phyloP scores from a whole-genome alignment of 2,888 invertebrate species.

The Chrysopilus asiliformis region DNA sequence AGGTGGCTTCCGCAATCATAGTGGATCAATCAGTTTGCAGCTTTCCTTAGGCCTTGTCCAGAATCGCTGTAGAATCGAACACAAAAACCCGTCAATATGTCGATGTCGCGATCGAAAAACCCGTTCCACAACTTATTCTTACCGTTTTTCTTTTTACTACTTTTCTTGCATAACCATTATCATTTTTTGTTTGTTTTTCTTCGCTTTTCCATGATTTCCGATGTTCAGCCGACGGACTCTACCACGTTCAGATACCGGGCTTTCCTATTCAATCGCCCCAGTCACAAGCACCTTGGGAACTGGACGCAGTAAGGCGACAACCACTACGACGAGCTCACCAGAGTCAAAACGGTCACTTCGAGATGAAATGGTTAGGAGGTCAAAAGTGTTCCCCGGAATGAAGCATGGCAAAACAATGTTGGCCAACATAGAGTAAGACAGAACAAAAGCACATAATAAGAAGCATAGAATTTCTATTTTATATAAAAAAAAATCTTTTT shows the following conservation, averaged over 20 bases:
- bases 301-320: constrained; percentile 21
- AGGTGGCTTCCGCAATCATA: too few relatives aligned
- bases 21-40: too few relatives aligned
- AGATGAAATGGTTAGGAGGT: constrained; percentile 4
- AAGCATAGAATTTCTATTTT: too few relatives aligned
- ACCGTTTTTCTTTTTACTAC: constrained; percentile 4
- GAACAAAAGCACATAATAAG: too few relatives aligned
- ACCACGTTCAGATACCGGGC: constrained; percentile 31
- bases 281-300: constrained; percentile 26
- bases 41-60: too few relatives aligned
- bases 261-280: constrained; percentile 30
- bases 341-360: constrained; percentile 10
- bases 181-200: background rate
- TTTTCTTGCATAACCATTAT: background rate
- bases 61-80: too few relatives aligned
- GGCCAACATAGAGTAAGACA: constrained; percentile 13
- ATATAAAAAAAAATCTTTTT: too few relatives aligned
- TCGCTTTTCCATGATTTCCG: background rate
- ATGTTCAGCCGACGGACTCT: constrained; percentile 10
- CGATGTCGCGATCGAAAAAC: background rate
- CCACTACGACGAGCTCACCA: constrained; percentile 14
- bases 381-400: constrained; percentile 10
- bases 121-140: constrained; percentile 4
- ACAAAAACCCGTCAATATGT: too few relatives aligned
- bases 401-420: constrained; percentile 13